These are phyloP conservation scores for Coenonympha glycerion DNA, from an alignment of 2,888 invertebrate genomes.

Conservation along the genomic window DNA sequence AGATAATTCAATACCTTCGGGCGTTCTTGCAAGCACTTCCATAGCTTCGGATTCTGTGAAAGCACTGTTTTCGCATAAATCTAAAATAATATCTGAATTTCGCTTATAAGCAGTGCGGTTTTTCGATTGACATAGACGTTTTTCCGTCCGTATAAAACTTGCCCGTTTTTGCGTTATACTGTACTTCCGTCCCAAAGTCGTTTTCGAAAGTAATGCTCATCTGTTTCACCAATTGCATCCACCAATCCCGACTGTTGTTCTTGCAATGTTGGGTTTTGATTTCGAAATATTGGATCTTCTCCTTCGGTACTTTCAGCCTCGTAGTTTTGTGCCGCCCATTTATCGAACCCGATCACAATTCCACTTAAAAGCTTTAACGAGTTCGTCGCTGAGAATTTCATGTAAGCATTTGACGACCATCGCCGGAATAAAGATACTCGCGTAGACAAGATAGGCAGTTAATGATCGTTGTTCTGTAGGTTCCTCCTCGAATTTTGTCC, in stretches of 20 bases:
- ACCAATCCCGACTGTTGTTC: background rate
- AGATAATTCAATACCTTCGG: constrained; percentile 38
- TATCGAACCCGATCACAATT: background rate
- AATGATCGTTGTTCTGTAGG: too few species aligned
- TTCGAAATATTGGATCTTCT: constrained; percentile 4
- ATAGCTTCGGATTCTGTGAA: constrained; percentile 15
- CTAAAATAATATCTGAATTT: constrained; percentile 4
- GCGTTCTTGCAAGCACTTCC: constrained; percentile 38
- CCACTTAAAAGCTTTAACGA: constrained; percentile 14
- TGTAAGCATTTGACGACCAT: constrained; percentile 31
- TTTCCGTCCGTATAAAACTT: background rate
- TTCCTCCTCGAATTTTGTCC: too few species aligned
- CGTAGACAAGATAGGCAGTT: too few species aligned
- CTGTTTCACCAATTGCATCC: constrained; percentile 4
- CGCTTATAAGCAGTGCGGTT: too few species aligned
- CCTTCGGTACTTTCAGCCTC: background rate
- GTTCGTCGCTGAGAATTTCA: constrained; percentile 19
- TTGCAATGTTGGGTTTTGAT: background rate
- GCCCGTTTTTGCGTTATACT: background rate
- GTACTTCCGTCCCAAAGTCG: background rate
- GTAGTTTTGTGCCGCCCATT: background rate
- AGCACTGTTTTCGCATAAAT: constrained; percentile 12
- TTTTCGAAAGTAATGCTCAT: background rate
- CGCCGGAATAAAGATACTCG: constrained; percentile 30
- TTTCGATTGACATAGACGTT: too few species aligned